phyloP scores from a whole-genome alignment of 2,888 invertebrate species.

The Schrankia costaestrigalis region DNA sequence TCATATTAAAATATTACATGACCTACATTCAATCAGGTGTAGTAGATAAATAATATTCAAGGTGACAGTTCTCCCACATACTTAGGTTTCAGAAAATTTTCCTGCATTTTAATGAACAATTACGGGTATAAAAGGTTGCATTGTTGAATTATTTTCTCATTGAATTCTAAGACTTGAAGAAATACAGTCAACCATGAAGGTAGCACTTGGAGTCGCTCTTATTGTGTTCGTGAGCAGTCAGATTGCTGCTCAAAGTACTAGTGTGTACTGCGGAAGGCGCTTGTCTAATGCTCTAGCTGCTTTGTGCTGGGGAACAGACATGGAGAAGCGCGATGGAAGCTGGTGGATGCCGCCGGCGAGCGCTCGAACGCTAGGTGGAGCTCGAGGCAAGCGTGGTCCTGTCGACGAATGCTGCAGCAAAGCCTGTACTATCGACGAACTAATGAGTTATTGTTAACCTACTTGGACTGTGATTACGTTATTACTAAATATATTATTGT shows the following conservation, averaged over 20 bases:
- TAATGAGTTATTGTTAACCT: conserved; percentile 1
- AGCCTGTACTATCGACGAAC: conserved; percentile 3
- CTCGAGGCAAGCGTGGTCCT: neutral
- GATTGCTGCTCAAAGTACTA: neutral
- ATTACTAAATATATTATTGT: neutral
- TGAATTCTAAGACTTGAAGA: neutral
- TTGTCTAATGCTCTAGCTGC: neutral
- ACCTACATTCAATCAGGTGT: no score
- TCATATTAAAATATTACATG: no score
- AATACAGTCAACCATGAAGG: neutral
- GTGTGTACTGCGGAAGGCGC: conserved; percentile 1
- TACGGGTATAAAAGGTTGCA: neutral
- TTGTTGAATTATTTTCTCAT: neutral
- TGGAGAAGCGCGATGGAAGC: neutral
- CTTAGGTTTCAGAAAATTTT: no score
- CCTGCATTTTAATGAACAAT: no score
- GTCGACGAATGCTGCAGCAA: conserved; percentile 24
- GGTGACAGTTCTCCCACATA: no score
- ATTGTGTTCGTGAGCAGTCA: neutral
- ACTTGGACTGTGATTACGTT: no score
- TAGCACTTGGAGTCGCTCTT: neutral
- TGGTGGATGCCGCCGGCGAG: neutral
- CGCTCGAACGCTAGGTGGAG: neutral
- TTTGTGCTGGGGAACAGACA: neutral
- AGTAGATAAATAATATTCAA: no score